These are phyloP conservation scores for Tetragonula clypearis DNA, from an alignment of 1,140 invertebrate genomes.

Conservation along the genomic window DNA sequence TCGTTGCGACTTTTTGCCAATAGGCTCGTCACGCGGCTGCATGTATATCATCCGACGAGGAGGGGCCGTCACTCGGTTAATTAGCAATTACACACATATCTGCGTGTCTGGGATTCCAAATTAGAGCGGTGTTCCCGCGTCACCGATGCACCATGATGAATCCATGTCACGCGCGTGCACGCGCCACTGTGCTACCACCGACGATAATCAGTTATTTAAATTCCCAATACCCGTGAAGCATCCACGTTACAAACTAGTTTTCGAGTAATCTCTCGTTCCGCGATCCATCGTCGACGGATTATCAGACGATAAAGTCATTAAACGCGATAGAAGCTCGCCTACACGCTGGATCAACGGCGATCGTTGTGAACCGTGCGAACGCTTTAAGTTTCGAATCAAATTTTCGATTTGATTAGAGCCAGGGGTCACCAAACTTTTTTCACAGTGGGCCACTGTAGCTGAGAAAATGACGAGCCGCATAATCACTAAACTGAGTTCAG, in stretches of 20 bases:
- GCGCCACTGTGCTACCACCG: neutral
- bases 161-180: slow-evolving; percentile 18
- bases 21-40: neutral
- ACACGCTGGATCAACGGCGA: neutral
- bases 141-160: slow-evolving; percentile 33
- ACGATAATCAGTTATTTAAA: slow-evolving; percentile 34
- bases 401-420: neutral
- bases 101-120: slow-evolving; percentile 49
- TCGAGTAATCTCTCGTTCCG: slow-evolving; percentile 13
- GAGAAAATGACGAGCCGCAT: no score
- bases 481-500: no score
- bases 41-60: slow-evolving; percentile 16
- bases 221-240: neutral
- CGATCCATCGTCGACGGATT: neutral
- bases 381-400: slow-evolving; percentile 3
- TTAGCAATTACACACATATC: slow-evolving; percentile 53
- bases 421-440: no score
- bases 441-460: no score
- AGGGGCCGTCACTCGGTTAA: slow-evolving; percentile 46
- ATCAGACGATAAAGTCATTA: slow-evolving; percentile 19
- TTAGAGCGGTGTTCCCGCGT: slow-evolving; percentile 23
- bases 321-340: neutral
- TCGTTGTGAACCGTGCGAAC: neutral
- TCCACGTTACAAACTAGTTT: slow-evolving; percentile 1
- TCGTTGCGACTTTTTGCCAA: slow-evolving; percentile 27